Percentiles rank a stretch among this genome's conserved stretches.
Evolutionary conservation across 2,113 vertebrate species (phyloP).

Genomic region (Illadopsis cleaveri): DNA sequence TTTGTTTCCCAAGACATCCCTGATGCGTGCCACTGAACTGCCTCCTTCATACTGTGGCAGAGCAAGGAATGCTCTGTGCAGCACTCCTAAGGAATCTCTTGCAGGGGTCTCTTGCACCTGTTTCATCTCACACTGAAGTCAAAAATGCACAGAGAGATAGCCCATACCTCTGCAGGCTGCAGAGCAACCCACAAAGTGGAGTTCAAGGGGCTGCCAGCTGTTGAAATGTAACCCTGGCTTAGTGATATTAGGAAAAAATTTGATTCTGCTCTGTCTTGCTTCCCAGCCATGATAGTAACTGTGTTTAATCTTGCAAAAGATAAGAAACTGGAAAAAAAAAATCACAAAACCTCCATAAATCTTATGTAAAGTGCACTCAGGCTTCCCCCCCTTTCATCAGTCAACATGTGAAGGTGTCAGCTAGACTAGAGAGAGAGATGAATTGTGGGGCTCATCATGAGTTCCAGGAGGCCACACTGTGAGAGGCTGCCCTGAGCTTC

Average conservation of each 20-base stretch:
- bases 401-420: not conserved
- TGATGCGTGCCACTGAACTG: not conserved
- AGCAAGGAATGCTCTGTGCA: not conserved
- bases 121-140: not conserved
- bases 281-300: not conserved
- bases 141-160: conserved; percentile 24
- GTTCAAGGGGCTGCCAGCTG: conserved; percentile 22
- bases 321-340: not conserved
- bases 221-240: conserved; percentile 32
- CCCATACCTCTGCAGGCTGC: not conserved
- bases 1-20: not conserved
- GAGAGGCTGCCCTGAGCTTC: not conserved
- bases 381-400: conserved; percentile 6
- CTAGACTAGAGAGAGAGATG: not conserved
- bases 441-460: not conserved
- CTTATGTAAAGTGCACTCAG: conserved; percentile 17
- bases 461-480: not conserved
- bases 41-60: not conserved
- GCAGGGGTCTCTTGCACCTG: conserved; percentile 9
- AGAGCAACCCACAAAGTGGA: not conserved
- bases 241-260: not conserved
- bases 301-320: conserved; percentile 49
- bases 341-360: not conserved
- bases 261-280: conserved; percentile 34
- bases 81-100: not conserved